phyloP scores from a whole-genome alignment of 92 coral and sea anemone genomes.

The Siderastrea radians region DNA sequence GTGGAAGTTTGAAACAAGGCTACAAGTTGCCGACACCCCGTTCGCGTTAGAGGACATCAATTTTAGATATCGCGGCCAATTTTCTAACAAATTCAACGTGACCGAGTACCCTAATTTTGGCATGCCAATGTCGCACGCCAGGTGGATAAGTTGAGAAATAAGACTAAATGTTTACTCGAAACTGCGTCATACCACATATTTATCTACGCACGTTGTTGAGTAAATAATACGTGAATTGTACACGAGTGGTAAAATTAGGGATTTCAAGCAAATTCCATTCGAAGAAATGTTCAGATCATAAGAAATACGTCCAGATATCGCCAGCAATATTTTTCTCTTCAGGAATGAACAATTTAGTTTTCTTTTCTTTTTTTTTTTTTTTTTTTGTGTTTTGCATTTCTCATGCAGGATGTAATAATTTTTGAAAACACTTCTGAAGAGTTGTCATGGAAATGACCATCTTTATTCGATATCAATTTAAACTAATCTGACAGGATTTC shows the following conservation, averaged over 20 bases:
- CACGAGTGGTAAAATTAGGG: background rate
- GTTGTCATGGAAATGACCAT: background rate
- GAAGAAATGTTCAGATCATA: background rate
- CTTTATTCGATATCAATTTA: conserved; percentile 3
- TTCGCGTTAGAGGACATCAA: background rate
- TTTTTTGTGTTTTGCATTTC: no score
- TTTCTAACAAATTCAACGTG: background rate
- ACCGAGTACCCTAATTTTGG: background rate
- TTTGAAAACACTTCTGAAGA: background rate
- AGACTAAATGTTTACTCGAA: conserved; percentile 13
- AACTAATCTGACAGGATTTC: background rate
- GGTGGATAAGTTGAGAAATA: background rate
- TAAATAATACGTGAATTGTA: background rate
- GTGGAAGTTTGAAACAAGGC: background rate
- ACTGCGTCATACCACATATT: conserved; percentile 22
- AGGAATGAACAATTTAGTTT: background rate
- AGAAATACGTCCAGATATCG: background rate
- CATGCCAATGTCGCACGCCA: conserved; percentile 15
- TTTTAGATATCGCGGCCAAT: background rate
- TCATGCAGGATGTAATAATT: background rate
- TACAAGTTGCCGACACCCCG: background rate
- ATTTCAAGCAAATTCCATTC: background rate
- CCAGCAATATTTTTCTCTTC: background rate
- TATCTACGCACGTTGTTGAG: background rate
- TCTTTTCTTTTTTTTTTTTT: background rate